Percentiles rank a stretch among this genome's conserved stretches.
Evolutionary conservation across 2,113 vertebrate genomes (phyloP).

Genomic region (Osmerus mordax): DNA sequence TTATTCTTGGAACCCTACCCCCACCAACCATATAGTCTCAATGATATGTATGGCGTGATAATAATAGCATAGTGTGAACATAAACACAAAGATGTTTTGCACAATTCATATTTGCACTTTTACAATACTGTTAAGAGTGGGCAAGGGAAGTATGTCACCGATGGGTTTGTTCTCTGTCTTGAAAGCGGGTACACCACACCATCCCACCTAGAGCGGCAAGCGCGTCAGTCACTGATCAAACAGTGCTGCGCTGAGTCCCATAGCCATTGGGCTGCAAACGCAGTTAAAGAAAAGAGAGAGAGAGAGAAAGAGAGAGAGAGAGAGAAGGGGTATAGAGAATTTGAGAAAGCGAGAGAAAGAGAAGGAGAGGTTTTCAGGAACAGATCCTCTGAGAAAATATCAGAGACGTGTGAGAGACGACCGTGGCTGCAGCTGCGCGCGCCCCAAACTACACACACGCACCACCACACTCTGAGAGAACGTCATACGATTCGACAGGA

Average conservation of each 20-base stretch:
- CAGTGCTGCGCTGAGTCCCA: background rate
- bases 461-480: background rate
- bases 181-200: too few species aligned
- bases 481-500: background rate
- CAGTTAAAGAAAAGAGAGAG: background rate
- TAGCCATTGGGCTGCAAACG: background rate
- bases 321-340: background rate
- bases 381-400: background rate
- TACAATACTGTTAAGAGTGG: too few species aligned
- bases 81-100: too few species aligned
- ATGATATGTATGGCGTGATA: background rate
- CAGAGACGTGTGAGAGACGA: background rate
- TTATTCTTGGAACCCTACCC: background rate
- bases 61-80: background rate
- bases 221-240: background rate
- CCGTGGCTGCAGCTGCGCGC: background rate
- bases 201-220: too few species aligned
- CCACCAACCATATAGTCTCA: background rate
- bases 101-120: too few species aligned
- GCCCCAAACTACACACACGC: background rate
- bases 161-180: too few species aligned
- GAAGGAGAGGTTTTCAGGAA: background rate
- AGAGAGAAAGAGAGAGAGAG: background rate
- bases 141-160: too few species aligned
- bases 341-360: background rate